These are phyloP conservation scores for Tetramorium alpestre DNA, from an alignment of 1,140 invertebrate genomes.

Conservation along the genomic window DNA sequence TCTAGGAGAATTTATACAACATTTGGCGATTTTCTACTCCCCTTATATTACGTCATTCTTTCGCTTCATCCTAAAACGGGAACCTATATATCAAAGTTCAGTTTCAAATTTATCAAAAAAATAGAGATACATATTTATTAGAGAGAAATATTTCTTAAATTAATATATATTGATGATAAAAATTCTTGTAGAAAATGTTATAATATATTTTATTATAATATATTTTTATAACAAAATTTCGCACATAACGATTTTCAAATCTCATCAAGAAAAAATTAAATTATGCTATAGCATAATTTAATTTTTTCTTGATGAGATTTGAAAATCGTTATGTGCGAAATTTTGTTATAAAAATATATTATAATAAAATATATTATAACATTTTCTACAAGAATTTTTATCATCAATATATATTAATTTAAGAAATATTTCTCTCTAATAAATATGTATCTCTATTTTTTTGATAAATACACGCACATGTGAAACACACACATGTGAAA, in stretches of 20 bases:
- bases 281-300: no score
- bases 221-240: no score
- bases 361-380: no score
- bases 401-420: not conserved
- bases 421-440: not conserved
- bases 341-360: no score
- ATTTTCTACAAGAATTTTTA: not conserved
- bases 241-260: no score
- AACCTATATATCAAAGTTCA: conserved; percentile 5
- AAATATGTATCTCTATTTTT: not conserved
- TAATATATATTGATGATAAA: not conserved
- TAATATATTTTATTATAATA: no score
- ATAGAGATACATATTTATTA: not conserved
- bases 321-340: no score
- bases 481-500: no score
- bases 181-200: not conserved
- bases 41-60: conserved; percentile 24
- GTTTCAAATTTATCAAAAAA: not conserved
- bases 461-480: no score
- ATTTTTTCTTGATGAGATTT: no score
- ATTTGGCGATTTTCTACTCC: conserved; percentile 57
- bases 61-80: not conserved
- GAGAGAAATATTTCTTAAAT: not conserved
- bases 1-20: conserved; percentile 67
- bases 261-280: no score